Evolutionary conservation across 2,888 invertebrate species (phyloP).

Genomic region (Hirudinaria manillensis): DNA sequence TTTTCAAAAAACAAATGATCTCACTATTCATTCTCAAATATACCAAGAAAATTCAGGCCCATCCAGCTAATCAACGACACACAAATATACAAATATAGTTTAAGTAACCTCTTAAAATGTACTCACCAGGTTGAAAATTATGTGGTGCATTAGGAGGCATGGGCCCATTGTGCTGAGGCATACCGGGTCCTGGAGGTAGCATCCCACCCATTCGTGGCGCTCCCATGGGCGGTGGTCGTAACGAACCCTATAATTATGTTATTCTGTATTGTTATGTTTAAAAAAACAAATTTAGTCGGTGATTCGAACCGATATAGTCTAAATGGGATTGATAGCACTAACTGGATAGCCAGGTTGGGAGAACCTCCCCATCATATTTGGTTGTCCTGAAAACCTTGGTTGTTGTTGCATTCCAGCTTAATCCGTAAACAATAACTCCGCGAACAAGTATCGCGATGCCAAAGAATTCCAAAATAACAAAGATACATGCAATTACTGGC

Average conservation of each 20-base stretch:
- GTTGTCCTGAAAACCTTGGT: constrained; percentile 16
- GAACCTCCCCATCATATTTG: constrained; percentile 20
- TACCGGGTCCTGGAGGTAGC: constrained; percentile 23
- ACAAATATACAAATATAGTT: no score
- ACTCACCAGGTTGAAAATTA: constrained; percentile 1
- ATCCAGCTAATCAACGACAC: neutral
- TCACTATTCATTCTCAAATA: no score
- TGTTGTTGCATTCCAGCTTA: constrained; percentile 25
- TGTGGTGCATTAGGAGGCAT: constrained; percentile 14
- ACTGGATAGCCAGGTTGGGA: constrained; percentile 26
- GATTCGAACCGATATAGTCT: neutral
- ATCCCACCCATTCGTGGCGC: constrained; percentile 25
- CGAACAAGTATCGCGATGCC: no score
- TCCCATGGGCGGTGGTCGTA: constrained; percentile 27
- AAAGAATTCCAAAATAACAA: no score
- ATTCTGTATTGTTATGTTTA: neutral
- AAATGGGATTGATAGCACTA: neutral
- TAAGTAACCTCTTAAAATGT: no score
- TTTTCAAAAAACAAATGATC: no score
- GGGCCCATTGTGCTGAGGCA: constrained; percentile 21
- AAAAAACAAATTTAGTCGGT: neutral
- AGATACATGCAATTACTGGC: no score
- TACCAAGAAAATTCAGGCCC: no score
- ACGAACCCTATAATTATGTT: constrained; percentile 20
- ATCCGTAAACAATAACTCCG: neutral